Evolutionary conservation across 2,797 vertebrate species (phyloP), one percentile per base, ranked within the genome.

Genomic region (Helicolenus hilgendorfi): DNA sequence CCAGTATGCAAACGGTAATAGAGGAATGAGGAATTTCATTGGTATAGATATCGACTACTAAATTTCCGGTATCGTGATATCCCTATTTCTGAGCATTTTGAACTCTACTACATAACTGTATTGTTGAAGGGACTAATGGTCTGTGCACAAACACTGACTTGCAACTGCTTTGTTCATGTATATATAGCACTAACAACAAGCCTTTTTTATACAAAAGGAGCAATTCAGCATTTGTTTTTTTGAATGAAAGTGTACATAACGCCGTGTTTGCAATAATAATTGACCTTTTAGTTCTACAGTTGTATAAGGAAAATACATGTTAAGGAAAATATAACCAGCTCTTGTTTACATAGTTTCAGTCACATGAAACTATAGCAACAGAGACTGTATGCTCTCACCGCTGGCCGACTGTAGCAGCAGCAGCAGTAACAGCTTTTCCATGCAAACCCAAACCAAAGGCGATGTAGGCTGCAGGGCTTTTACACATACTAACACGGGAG

Each of bases 401-500:
- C 14, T 26, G 35, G 20, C 14, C 4, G n/a, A 56, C 36, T 59
- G 62, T 15, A 18, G 29, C 11, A 0, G 26, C 11, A 0, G 26
- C 11, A 49, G 64, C 56, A 55, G 36, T 70, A 65, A 55, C 49
- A 22, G 77, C 59, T 72, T 45, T 53, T 60, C 70, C 33, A 59
- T 18, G 71, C 36, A 35, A 74, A 68, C 36, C 20, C 60, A 5
- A 33, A 31, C 31, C 13, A 35, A 74, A 85, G 72, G 58, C 65
- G 60, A 3, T 33, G 49, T 59, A 71, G 45, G 55, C 80, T 63
- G 18, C 22, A 45, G 63, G 72, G 63, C 64, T 76, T 84, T 71
- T 33, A 73, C 68, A 76, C 80, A 77, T 15, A 41, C 69, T 59
- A 80, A 81, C 78, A 68, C 56, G 69, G 58, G 58, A 62, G 31